phyloP scores from a whole-genome alignment of 2,797 vertebrate genomes.

The Sparidentex hasta region DNA sequence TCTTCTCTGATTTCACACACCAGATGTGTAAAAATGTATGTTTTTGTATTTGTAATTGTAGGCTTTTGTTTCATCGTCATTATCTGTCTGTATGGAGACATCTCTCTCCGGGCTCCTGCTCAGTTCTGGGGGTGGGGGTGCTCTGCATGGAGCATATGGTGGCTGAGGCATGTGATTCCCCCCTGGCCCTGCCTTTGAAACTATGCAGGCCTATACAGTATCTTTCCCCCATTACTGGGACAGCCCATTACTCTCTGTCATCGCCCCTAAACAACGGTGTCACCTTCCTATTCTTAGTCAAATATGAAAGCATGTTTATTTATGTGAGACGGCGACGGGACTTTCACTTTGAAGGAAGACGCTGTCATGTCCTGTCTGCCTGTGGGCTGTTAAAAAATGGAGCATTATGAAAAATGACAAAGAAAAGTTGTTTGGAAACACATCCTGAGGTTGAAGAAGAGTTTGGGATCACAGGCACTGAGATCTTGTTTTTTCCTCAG shows the following conservation, averaged over 20 bases:
- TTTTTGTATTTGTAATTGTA: too few relatives aligned
- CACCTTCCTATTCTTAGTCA: constrained; percentile 75
- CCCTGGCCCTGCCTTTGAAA: constrained; percentile 70
- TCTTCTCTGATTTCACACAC: neutral
- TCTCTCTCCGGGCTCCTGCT: constrained; percentile 23
- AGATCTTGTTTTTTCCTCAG: neutral
- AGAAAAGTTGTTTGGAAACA: constrained; percentile 28
- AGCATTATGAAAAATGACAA: constrained; percentile 55
- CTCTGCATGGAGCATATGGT: constrained; percentile 59
- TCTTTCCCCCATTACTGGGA: constrained; percentile 56
- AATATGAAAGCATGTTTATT: constrained; percentile 57
- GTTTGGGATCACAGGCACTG: neutral
- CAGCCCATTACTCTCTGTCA: constrained; percentile 77
- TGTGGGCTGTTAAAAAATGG: constrained; percentile 28
- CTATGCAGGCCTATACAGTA: constrained; percentile 55
- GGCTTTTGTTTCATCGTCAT: neutral
- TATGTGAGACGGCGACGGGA: constrained; percentile 38
- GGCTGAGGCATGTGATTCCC: constrained; percentile 63
- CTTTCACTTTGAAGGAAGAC: constrained; percentile 63
- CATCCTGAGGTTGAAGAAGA: constrained; percentile 11
- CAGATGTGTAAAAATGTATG: too few relatives aligned
- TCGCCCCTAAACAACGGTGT: constrained; percentile 65
- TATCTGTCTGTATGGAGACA: constrained; percentile 8
- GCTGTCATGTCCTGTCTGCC: constrained; percentile 33
- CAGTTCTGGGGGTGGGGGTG: constrained; percentile 30